Conservation (phyloP, 2,797 vertebrate genomes). For the Xenops minutus region DNA sequence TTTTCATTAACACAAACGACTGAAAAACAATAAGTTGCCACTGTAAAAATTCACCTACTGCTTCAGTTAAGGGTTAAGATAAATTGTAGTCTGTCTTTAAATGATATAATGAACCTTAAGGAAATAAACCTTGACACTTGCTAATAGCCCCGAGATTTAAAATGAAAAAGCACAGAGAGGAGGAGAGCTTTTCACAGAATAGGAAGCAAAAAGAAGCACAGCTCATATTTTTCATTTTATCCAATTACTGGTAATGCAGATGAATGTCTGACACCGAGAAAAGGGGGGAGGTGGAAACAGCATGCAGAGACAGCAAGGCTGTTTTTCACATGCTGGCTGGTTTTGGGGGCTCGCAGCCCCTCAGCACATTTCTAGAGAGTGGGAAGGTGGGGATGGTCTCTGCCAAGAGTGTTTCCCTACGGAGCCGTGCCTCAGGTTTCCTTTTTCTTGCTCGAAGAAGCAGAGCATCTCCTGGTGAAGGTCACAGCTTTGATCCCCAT, state of each 20-base stretch:
- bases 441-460: neutral
- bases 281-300: neutral
- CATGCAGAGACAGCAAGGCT: neutral
- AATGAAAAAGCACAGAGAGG: neutral
- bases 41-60: neutral
- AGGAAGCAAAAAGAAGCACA: neutral
- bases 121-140: neutral
- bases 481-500: constrained; percentile 40
- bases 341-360: neutral
- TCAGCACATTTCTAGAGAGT: neutral
- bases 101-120: neutral
- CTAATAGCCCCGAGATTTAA: neutral
- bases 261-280: neutral
- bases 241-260: constrained; percentile 11
- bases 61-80: constrained; percentile 9
- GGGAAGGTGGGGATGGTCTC: neutral
- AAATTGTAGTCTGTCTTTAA: neutral
- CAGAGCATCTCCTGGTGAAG: constrained; percentile 38
- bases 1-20: constrained; percentile 22
- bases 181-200: neutral
- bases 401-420: neutral
- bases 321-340: neutral
- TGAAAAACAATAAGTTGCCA: constrained; percentile 20
- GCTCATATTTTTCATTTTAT: constrained; percentile 16
- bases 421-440: neutral